Evolutionary conservation across 2,888 invertebrate genomes (phyloP).

Genomic region (Coleophora deauratella): DNA sequence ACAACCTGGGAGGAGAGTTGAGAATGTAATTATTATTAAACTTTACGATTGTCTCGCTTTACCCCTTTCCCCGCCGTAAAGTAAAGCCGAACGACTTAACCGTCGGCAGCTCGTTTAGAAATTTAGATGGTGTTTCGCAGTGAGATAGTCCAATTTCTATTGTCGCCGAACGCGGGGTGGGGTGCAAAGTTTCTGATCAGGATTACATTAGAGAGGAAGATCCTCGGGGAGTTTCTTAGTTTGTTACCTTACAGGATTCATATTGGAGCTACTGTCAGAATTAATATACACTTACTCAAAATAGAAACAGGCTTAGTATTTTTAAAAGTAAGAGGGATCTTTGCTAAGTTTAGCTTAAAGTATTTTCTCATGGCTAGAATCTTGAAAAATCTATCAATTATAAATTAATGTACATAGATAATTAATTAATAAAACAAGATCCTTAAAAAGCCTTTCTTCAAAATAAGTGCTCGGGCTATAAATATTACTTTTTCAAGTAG

Average conservation of each 20-base stretch:
- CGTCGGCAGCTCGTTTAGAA: conserved; percentile 18
- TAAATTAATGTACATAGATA: too few relatives aligned
- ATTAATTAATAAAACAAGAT: too few relatives aligned
- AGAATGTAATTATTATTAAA: conserved; percentile 75
- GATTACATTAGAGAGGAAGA: conserved; percentile 49
- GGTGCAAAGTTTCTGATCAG: conserved; percentile 12
- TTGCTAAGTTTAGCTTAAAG: too few relatives aligned
- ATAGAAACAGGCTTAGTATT: too few relatives aligned
- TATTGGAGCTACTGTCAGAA: conserved; percentile 60
- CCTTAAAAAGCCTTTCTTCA: too few relatives aligned
- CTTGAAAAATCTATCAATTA: too few relatives aligned
- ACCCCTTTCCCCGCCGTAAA: conserved; percentile 47
- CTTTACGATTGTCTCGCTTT: conserved; percentile 75
- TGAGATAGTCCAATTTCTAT: conserved; percentile 27
- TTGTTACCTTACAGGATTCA: conserved; percentile 67
- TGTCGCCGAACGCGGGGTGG: conserved; percentile 11
- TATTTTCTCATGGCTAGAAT: too few relatives aligned
- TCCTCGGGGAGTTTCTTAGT: conserved; percentile 70
- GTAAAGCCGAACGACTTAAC: conserved; percentile 28
- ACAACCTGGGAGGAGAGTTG: conserved; percentile 71
- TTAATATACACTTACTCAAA: too few relatives aligned
- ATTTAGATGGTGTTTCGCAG: conserved; percentile 19
- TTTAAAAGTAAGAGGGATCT: too few relatives aligned
- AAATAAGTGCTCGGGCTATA: too few relatives aligned
- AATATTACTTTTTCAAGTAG: too few relatives aligned